Conservation (phyloP, 2,113 vertebrate species). For the Dryoscopus gambensis region DNA sequence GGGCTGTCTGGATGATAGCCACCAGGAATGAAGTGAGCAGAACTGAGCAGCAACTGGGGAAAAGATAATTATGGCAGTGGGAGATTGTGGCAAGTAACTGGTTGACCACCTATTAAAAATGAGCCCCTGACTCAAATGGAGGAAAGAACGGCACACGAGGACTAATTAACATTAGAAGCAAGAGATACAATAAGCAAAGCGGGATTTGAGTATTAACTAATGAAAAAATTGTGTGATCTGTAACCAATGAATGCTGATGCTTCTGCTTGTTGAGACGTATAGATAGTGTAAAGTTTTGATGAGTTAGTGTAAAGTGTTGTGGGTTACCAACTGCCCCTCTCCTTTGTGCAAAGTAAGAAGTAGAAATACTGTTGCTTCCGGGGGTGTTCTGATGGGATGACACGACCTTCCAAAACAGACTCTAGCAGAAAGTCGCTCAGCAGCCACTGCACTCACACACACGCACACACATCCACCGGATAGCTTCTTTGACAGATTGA, state of each 20-base stretch:
- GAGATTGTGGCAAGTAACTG: rapidly evolving
- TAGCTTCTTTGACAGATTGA: too few species aligned
- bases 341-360: neutral
- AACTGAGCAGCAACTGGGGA: neutral
- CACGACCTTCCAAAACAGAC: too few species aligned
- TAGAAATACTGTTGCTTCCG: neutral
- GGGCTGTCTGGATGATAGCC: neutral
- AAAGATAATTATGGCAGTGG: neutral
- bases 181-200: neutral
- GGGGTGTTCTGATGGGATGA: too few species aligned
- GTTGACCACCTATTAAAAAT: neutral
- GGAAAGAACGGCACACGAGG: neutral
- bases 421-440: too few species aligned
- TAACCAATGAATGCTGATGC: neutral
- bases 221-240: neutral
- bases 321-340: neutral
- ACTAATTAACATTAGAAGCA: neutral
- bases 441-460: too few species aligned
- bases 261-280: neutral
- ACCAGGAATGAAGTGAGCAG: neutral
- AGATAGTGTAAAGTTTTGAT: neutral
- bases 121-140: neutral
- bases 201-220: neutral
- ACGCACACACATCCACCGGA: too few species aligned
- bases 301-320: neutral